Conservation (phyloP, 2,113 vertebrate genomes). For the Empidonax traillii region DNA sequence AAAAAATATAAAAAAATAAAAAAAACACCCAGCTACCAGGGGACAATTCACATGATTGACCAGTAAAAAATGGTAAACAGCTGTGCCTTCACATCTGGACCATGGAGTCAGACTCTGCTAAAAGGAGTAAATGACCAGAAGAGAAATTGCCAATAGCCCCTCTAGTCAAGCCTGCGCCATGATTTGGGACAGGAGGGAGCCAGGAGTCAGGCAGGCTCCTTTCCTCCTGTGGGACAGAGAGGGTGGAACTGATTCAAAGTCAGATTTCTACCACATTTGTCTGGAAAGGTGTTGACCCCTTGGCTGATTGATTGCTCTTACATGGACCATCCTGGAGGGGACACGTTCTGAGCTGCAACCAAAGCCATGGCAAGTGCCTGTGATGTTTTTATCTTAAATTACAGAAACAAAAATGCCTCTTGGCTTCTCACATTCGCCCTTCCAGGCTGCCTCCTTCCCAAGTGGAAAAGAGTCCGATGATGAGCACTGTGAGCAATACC, state of each 20-base stretch:
- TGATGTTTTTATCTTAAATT: background rate
- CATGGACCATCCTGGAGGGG: background rate
- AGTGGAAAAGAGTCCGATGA: accelerated
- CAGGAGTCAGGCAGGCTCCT: accelerated
- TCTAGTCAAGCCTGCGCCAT: background rate
- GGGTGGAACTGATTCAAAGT: background rate
- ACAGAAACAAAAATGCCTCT: background rate
- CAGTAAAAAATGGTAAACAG: conserved; percentile 53
- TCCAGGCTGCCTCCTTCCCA: background rate
- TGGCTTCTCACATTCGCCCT: background rate
- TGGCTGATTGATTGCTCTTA: background rate
- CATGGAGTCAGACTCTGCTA: background rate
- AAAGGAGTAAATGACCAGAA: background rate
- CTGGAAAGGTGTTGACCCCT: background rate
- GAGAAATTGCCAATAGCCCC: background rate
- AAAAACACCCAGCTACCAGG: background rate
- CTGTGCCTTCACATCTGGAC: conserved; percentile 66
- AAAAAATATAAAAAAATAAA: background rate
- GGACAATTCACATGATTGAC: conserved; percentile 40
- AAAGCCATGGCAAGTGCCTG: background rate
- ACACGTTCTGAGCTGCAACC: background rate
- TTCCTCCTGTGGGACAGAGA: background rate
- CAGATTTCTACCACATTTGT: background rate
- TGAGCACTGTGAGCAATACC: accelerated
- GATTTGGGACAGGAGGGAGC: background rate